These are phyloP conservation scores for Sus scrofa DNA, from an alignment of 2,113 vertebrate species.

Conservation along the genomic window T2T-Sscrofa CM000824.6:138036501-138037000, in stretches of 20 bases:
- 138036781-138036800: slow-evolving; percentile 41
- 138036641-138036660: slow-evolving; percentile 61
- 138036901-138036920: slow-evolving; percentile 11
- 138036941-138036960: slow-evolving; percentile 23
- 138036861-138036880: slow-evolving; percentile 10
- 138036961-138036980: background rate
- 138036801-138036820: slow-evolving; percentile 42
- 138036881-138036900: slow-evolving; percentile 2
- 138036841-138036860: slow-evolving; percentile 41
- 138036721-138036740: slow-evolving; percentile 56
- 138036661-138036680: slow-evolving; percentile 55
- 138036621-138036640: background rate
- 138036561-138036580: slow-evolving; percentile 74
- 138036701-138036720: slow-evolving; percentile 60
- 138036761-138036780: slow-evolving; percentile 77
- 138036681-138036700: slow-evolving; percentile 15
- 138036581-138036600: slow-evolving; percentile 73
- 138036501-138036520: background rate
- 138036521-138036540: slow-evolving; percentile 53
- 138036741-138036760: slow-evolving; percentile 66
- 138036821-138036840: slow-evolving; percentile 59
- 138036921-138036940: background rate
- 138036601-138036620: slow-evolving; percentile 44
- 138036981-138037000: background rate
- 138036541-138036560: slow-evolving; percentile 66